Base-by-base conservation (phyloP, 1,140 invertebrate species). In the Lysiphlebus fabarum region DNA sequence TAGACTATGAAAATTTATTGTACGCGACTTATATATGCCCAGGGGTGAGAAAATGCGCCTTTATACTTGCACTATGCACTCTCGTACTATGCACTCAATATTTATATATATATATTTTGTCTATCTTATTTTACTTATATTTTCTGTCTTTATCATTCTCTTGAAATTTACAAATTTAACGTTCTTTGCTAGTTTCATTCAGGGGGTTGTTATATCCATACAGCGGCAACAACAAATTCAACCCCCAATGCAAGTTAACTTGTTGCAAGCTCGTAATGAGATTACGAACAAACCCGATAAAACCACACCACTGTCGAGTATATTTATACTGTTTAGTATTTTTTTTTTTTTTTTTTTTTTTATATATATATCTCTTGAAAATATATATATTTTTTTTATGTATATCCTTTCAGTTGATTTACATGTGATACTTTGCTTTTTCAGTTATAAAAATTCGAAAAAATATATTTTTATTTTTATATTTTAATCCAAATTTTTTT, bases 211-310 rank as follows among this genome's bases (percentile, higher is more conserved):
- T 38, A 51, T 14, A 37, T 10, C 49, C 34, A 36, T 49, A 9
- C n/a, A 33, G 6, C 45, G 33, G 12, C 45, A 48, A 40, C 38
- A 40, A 48, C 45, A 42, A 43, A 37, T 47, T 53, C 56, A 62
- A 62, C 61, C 47, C 61, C 47, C 57, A 53, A 62, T 57, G 49
- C 61, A 47, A 59, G 61, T 62, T 62, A 62, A 62, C 61, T 62
- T 62, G 61, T 62, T 62, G 61, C 61, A 44, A 62, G 61, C 56
- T 58, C 56, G 56, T 62, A 62, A 62, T 62, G 56, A 59, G 56
- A 62, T 62, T 62, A 62, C 61, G 56, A 62, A 62, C 61, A 62
- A 62, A 62, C 61, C 56, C 56, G 51, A 51, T 50, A 49, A 62
- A 62, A 62, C 61, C 61, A 53, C 61, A 53, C 61, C 42, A 37